Evolutionary conservation across 1,140 invertebrate genomes (phyloP).

Genomic region (Prorops nasuta): DNA sequence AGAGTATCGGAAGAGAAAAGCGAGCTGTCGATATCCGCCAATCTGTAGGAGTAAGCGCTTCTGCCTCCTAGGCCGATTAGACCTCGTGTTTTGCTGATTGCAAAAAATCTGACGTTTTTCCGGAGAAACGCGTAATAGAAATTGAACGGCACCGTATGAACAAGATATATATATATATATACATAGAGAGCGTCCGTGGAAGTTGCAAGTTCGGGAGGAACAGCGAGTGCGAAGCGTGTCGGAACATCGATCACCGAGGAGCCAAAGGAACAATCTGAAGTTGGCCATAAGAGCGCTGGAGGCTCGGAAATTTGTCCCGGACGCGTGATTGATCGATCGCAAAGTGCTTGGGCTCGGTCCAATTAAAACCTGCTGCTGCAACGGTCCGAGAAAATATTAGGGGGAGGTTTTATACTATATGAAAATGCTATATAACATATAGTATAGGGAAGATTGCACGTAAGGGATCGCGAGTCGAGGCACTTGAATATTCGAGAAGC

Average conservation of each 20-base stretch:
- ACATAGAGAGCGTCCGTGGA: conserved; percentile 3
- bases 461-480: no score
- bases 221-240: no score
- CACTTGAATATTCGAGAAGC: no score
- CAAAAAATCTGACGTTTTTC: not conserved
- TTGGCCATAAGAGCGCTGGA: no score
- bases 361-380: not conserved
- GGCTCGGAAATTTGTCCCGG: conserved; percentile 12
- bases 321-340: conserved; percentile 24
- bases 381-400: not conserved
- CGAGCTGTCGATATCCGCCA: no score
- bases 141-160: not conserved
- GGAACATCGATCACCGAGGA: conserved; percentile 18
- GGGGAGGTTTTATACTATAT: not conserved
- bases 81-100: conserved; percentile 2
- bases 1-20: no score
- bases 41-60: no score
- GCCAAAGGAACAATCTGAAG: no score
- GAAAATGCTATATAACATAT: conserved; percentile 6
- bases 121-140: not conserved
- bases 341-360: no score
- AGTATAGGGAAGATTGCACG: no score
- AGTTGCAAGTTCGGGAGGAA: no score
- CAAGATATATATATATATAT: no score
- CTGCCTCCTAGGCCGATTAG: conserved; percentile 1